Conservation (phyloP, 2,113 vertebrate species). For the Vanacampus margaritifer region DNA sequence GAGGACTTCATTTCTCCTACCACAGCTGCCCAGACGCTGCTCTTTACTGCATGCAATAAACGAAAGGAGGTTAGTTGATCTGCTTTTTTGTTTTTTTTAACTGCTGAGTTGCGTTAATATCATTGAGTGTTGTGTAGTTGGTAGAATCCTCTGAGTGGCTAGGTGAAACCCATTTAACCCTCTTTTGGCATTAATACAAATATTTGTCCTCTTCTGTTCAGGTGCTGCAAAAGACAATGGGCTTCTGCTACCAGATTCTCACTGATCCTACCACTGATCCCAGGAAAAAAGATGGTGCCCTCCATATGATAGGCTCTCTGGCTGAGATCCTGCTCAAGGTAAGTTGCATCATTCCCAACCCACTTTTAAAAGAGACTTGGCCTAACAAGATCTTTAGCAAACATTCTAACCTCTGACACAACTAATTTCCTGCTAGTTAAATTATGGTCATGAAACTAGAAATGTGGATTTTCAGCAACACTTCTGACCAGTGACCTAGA, state of each 20-base stretch:
- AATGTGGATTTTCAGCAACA: neutral
- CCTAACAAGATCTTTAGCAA: neutral
- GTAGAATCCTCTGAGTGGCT: neutral
- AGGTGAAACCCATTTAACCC: neutral
- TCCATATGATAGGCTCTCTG: constrained; percentile 98
- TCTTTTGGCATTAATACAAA: neutral
- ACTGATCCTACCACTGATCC: constrained; percentile 90
- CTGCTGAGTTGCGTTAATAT: neutral
- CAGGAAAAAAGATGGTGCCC: constrained; percentile 95
- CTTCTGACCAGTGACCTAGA: neutral
- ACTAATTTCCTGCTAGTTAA: neutral
- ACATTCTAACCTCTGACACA: neutral
- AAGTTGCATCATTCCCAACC: neutral
- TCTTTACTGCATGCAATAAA: constrained; percentile 98
- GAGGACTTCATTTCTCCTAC: constrained; percentile 99
- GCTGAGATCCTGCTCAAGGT: constrained; percentile 98
- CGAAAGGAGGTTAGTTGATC: constrained; percentile 87
- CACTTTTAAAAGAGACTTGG: neutral
- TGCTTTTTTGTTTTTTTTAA: neutral
- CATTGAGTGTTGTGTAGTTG: neutral
- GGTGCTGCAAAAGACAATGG: constrained; percentile 98
- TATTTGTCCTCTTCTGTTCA: constrained; percentile 44
- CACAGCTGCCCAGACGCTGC: constrained; percentile 93
- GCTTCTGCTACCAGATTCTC: constrained; percentile 97
- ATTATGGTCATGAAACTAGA: neutral